Base-by-base conservation (phyloP, 2,113 vertebrate species). In the Collichthys lucidus region DNA sequence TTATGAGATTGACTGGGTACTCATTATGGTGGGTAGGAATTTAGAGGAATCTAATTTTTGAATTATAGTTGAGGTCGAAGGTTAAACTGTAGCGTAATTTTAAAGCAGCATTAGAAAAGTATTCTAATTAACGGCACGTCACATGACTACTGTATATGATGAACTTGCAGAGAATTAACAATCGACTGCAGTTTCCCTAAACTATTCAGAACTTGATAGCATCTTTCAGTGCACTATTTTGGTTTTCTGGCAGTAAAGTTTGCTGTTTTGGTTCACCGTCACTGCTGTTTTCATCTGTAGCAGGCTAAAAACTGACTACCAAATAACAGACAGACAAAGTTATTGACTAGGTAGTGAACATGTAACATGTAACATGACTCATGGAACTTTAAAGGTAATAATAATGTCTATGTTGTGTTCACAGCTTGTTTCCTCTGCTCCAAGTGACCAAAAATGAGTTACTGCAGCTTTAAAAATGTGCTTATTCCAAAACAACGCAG, bases 21-120 rank as follows among this genome's bases (percentile, higher is more conserved):
- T 83, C 49, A 86, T 88, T 84, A 82, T 77, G 65, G 66, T 72
- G 31, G 17, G 29, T 50, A 82, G 68, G 68, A 77, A 82, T 80
- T 44, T 17, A 60, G 59, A 83, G 44, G 56, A 72, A 87, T 53
- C 17, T 16, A 40, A 29, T 19, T 49, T 44, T 56, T n/a, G 5
- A 22, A 55, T 77, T 49, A 79, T 22, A 47, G n/a, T 11, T 49
- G 60, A 59, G 26, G 16, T 78, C 74, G 57, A 73, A 86, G 9
- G 46, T 64, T n/a, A 67, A 82, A 44, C 19, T 26, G 20, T 6
- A 56, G 53, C 14, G 7, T 4, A n/a, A 56, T 17, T 73, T 55
- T 44, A 47, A 55, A 46, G 50, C 11, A 63, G 49, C 19, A 17
- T 11, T 20, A 46, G 46, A 47, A 7, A 12, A 60, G 7, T 24